Conservation (phyloP, 1,140 invertebrate genomes). For the Odontomachus brunneus region DNA sequence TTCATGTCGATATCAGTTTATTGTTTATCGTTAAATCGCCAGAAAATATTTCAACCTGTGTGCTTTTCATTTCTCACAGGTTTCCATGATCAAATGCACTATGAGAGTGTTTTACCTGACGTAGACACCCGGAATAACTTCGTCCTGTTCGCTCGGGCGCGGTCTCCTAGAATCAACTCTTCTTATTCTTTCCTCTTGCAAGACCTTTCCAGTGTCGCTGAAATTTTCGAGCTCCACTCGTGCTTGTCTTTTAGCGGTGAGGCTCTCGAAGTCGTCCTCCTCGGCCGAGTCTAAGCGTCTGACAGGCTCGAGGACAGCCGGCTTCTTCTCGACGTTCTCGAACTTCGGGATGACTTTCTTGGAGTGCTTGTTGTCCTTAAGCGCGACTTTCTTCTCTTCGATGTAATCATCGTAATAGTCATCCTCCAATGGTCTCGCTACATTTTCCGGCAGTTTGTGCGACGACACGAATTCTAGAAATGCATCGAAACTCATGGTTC, state of each 20-base stretch:
- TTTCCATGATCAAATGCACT: not conserved
- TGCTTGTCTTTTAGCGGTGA: constrained; percentile 74
- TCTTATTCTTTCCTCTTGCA: constrained; percentile 77
- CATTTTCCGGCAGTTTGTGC: constrained; percentile 78
- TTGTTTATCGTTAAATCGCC: not conserved
- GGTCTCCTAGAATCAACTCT: constrained; percentile 72
- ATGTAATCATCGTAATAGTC: constrained; percentile 70
- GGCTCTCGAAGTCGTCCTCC: constrained; percentile 58
- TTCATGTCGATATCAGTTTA: constrained; percentile 7
- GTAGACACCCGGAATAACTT: constrained; percentile 78
- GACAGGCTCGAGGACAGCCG: constrained; percentile 58
- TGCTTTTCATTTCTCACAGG: not conserved
- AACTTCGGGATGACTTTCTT: constrained; percentile 75
- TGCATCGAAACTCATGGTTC: too few species aligned
- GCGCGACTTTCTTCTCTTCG: constrained; percentile 71
- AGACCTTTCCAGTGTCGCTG: constrained; percentile 75
- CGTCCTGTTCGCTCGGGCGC: constrained; percentile 70
- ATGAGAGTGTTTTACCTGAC: constrained; percentile 74
- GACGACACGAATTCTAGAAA: constrained; percentile 80
- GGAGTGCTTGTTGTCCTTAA: constrained; percentile 73
- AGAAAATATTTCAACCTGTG: not conserved
- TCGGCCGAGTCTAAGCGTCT: constrained; percentile 66
- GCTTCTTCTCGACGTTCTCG: constrained; percentile 77
- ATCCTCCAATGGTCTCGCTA: constrained; percentile 61
- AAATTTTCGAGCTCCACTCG: constrained; percentile 81